Evolutionary conservation across 2,797 vertebrate genomes (phyloP), one percentile per base, ranked within the genome.

Genomic region (Anas flavirostris): DNA sequence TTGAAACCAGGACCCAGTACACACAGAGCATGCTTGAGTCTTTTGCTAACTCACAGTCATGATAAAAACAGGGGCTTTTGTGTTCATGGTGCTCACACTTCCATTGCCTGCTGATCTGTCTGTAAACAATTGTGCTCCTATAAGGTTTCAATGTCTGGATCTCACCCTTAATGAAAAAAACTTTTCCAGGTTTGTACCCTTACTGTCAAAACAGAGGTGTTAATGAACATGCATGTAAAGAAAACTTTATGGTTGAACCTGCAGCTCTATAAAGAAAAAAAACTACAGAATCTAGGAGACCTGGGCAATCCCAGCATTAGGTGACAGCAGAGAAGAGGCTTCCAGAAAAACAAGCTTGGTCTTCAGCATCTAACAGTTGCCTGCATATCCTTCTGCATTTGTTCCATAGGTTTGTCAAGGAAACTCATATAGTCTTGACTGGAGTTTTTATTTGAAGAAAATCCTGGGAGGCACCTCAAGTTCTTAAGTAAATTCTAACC

Each of bases 401-500:
- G 26, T 21, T 80, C 80, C 48, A 70, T 26, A 39, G 6, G 68
- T 91, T 84, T 74, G 44, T 75, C 70, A 88, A 53, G 31, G 31
- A 76, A 92, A 79, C 17, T 70, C 4, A 0, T 31, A 22, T 6
- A 82, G 37, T 25, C 17, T 77, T 91, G 41, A 37, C 43, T 60
- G 22, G 22, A 82, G 72, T 26, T 80, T 92, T 90, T 93, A 85
- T 96, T 91, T 90, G 78, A 91, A 91, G 68, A 76, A 16, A 95
- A 86, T 86, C 94, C 90, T 86, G 23, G 23, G 92, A 88, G 91
- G 93, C 9, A 68, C 37, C 56, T 90, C 35, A 62, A 88, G 60
- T 52, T 77, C 86, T 72, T 79, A 58, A 81, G 33, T 60, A 86
- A 85, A 68, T 96, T 94, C 92, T 87, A 94, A 94, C 91, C 91